Evolutionary conservation across 2,888 invertebrate genomes (phyloP), one percentile per base, ranked within the genome.

Genomic region (Cryptops parisi): DNA sequence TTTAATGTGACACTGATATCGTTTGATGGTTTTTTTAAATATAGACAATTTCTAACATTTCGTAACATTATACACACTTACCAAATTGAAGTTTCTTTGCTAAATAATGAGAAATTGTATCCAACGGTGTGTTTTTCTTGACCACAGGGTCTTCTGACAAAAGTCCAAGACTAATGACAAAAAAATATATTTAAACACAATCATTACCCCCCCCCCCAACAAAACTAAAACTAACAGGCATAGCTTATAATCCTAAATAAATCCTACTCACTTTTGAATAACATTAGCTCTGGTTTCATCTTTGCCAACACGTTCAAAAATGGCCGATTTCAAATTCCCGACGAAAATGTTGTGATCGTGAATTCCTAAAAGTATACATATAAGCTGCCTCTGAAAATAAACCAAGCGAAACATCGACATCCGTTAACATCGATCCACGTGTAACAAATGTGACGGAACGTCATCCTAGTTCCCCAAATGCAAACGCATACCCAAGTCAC

Each of bases 401-500:
- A 33, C 9, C 15, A n/a, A n/a, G n/a, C n/a, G n/a, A n/a, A n/a
- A n/a, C n/a, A n/a, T n/a, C n/a, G n/a, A n/a, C n/a, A n/a, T n/a
- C n/a, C n/a, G n/a, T n/a, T n/a, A n/a, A n/a, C n/a, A n/a, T n/a
- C n/a, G n/a, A n/a, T n/a, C n/a, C n/a, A n/a, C n/a, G n/a, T n/a
- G n/a, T n/a, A n/a, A n/a, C n/a, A n/a, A n/a, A n/a, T n/a, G n/a
- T n/a, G n/a, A n/a, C n/a, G n/a, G n/a, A n/a, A n/a, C n/a, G n/a
- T n/a, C n/a, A n/a, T n/a, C n/a, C n/a, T n/a, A n/a, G n/a, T n/a
- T n/a, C n/a, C n/a, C n/a, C n/a, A n/a, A n/a, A n/a, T n/a, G n/a
- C n/a, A n/a, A n/a, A n/a, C 2, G 52, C 64, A 66, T 71, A 87
- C 86, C 98, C 98, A 99, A 9, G 94, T 93, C 26, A 96, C 81